Evolutionary conservation across 2,113 vertebrate species (phyloP).

Genomic region (Microtus montanus): DNA sequence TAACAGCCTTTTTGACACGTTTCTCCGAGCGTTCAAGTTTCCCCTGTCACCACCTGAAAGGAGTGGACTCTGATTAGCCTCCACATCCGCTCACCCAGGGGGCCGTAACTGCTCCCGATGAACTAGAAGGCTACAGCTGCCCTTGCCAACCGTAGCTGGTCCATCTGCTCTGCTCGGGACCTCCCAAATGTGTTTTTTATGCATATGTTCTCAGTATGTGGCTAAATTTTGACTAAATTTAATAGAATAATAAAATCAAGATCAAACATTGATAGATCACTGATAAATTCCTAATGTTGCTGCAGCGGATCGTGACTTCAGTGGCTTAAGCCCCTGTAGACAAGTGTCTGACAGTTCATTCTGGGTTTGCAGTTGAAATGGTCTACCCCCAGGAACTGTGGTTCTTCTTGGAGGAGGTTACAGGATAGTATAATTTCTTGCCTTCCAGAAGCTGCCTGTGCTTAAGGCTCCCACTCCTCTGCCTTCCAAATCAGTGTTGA

Average conservation of each 20-base stretch:
- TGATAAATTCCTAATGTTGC: background rate
- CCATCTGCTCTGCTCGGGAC: background rate
- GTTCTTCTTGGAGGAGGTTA: background rate
- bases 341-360: background rate
- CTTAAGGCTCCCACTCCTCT: background rate
- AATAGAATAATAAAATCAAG: conserved; percentile 24
- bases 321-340: background rate
- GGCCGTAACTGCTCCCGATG: background rate
- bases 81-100: background rate
- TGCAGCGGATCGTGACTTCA: background rate
- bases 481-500: background rate
- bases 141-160: background rate
- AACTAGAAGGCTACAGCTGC: background rate
- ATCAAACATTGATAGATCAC: background rate
- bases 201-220: background rate
- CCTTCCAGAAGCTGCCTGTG: background rate
- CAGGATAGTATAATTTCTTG: background rate
- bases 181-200: background rate
- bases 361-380: background rate
- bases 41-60: background rate
- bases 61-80: background rate
- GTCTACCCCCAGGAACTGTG: background rate
- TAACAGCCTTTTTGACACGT: too few relatives aligned
- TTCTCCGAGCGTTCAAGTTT: background rate
- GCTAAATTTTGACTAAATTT: background rate